These are phyloP conservation scores for Cephus pulcher DNA, from an alignment of 2,888 invertebrate genomes.

Conservation along the genomic window DNA sequence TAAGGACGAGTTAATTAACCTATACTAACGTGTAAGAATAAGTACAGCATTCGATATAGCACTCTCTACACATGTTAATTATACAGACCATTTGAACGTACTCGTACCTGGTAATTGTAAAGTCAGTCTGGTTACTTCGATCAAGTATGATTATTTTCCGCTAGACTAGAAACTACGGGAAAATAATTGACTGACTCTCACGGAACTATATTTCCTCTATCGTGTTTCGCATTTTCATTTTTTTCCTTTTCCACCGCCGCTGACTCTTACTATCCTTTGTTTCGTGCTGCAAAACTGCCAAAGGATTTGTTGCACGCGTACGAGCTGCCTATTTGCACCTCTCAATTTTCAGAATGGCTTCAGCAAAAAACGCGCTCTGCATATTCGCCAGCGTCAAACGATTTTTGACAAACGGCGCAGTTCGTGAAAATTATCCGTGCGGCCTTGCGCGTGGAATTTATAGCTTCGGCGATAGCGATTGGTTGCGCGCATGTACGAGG, in stretches of 20 bases:
- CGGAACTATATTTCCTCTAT: not conserved
- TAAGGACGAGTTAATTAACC: no score
- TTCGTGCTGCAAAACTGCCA: not conserved
- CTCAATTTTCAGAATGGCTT: not conserved
- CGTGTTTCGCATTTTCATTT: not conserved
- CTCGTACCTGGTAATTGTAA: not conserved
- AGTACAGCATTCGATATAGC: no score
- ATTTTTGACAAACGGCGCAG: not conserved
- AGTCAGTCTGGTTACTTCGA: not conserved
- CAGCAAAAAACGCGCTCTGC: not conserved
- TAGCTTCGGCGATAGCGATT: not conserved
- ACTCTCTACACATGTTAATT: not conserved
- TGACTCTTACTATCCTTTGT: not conserved
- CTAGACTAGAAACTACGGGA: not conserved
- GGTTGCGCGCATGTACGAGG: not conserved
- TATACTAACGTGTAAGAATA: no score
- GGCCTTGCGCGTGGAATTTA: not conserved
- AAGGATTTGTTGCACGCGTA: not conserved
- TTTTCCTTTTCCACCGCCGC: not conserved
- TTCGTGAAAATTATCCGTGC: not conserved
- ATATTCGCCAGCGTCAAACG: not conserved
- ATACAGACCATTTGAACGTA: not conserved
- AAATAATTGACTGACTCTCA: not conserved
- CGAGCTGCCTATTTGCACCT: not conserved
- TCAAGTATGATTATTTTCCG: not conserved